Evolutionary conservation across 2,113 vertebrate species (phyloP), one percentile per base, ranked within the genome.

Genomic region (Dissostichus mawsoni): DNA sequence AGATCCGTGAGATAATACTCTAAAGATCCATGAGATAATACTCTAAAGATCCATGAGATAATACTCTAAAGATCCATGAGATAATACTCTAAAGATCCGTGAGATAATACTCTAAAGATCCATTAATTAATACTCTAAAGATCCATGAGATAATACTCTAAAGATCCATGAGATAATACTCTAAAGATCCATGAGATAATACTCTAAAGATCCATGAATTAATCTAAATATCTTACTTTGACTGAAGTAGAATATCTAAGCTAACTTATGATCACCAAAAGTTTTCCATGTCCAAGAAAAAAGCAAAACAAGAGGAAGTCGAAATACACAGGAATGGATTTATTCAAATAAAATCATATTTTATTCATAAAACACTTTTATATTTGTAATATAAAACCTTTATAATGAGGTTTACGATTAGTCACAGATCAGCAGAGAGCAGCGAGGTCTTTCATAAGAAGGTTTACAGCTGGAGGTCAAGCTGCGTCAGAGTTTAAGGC

Each of bases 331-430:
- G n/a, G 23, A 75, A 82, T 53, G 62, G 36, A 72, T 90, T 92
- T 94, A 94, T 95, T 96, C 89, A 94, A 95, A 93, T 91, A 91
- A 91, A 91, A 88, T 84, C 83, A 70, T 86, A 58, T 73, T 68
- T 81, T 74, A 83, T 85, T 82, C 71, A 78, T 87, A 77, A 80
- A 85, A 94, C 92, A 93, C 84, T 92, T 84, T 65, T 67, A 64
- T 64, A 89, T 20, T 20, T 20, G 1, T 92, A 65, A 45, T 65
- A 50, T 74, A 62, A 74, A 74, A 87, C 90, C 87, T 80, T 90
- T 91, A 89, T 93, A 92, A 90, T 90, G 91, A 85, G 84, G 6
- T 88, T 76, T 78, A 90, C 50, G 2, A 67, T 8, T 79, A 85
- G 25, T 29, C 20, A 47, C 89, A 90, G 20, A 62, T 91, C 90